Conservation (phyloP, 2,797 vertebrate genomes). For the Lycodopsis pacificus region DNA sequence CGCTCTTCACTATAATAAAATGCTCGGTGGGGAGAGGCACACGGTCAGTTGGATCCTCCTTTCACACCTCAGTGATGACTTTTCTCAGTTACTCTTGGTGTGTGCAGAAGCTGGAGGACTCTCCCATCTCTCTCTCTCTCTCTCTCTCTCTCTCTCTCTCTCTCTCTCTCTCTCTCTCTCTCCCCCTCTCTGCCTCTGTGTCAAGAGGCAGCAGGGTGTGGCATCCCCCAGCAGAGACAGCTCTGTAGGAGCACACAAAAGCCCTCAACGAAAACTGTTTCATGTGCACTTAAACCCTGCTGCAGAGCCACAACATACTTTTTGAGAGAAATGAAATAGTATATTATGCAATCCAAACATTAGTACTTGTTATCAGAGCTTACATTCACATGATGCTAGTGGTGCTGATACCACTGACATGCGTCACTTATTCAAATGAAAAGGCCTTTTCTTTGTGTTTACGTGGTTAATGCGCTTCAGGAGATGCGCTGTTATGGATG, state of each 20-base stretch:
- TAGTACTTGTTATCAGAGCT: neutral
- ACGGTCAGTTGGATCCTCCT: slow-evolving; percentile 38
- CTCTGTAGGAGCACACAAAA: slow-evolving; percentile 32
- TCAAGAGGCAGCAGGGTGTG: slow-evolving; percentile 75
- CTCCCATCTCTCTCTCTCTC: slow-evolving; percentile 11
- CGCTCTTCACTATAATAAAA: slow-evolving; percentile 33
- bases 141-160: neutral
- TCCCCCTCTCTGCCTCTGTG: neutral
- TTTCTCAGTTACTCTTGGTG: slow-evolving; percentile 17
- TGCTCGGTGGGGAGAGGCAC: slow-evolving; percentile 17
- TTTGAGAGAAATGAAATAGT: neutral
- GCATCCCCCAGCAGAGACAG: slow-evolving; percentile 55
- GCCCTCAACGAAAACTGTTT: slow-evolving; percentile 28
- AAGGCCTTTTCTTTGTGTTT: slow-evolving; percentile 26
- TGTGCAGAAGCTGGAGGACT: slow-evolving; percentile 36
- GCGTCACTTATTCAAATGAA: slow-evolving; percentile 42
- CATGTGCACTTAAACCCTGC: neutral
- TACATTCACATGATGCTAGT: neutral
- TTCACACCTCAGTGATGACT: slow-evolving; percentile 67
- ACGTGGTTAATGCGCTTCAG: slow-evolving; percentile 16
- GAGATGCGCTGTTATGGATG: slow-evolving; percentile 11
- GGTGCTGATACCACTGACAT: slow-evolving; percentile 15
- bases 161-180: slow-evolving; percentile 5
- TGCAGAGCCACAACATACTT: neutral
- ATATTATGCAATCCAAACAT: neutral